phyloP scores from a whole-genome alignment of 2,888 invertebrate genomes.

The Tachystola acroxantha region DNA sequence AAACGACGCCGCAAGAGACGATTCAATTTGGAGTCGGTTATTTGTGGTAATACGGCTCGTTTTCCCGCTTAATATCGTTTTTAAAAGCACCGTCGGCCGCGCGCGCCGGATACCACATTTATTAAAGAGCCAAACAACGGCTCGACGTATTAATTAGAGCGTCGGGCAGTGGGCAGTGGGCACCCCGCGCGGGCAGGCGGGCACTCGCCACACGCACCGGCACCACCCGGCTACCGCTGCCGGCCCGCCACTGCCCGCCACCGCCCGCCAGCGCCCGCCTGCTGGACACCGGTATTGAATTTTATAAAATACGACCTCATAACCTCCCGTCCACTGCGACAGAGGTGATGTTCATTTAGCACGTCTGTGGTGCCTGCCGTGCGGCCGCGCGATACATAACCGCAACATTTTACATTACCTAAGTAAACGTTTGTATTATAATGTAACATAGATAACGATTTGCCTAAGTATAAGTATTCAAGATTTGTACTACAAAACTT shows the following conservation, averaged over 20 bases:
- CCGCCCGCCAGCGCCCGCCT: slow-evolving; percentile 11
- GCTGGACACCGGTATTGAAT: slow-evolving; percentile 43
- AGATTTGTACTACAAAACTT: no score
- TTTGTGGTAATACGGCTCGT: slow-evolving; percentile 49
- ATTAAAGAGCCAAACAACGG: slow-evolving; percentile 61
- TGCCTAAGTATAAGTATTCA: no score
- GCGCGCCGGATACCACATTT: slow-evolving; percentile 55
- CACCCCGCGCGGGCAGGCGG: slow-evolving; percentile 10
- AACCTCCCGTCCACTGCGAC: slow-evolving; percentile 17
- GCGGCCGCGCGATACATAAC: no score
- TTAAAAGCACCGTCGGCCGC: slow-evolving; percentile 46
- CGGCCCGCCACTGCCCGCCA: neutral
- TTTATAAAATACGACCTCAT: slow-evolving; percentile 48
- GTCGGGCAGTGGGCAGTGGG: slow-evolving; percentile 20
- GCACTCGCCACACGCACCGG: no score
- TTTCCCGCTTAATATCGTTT: slow-evolving; percentile 55
- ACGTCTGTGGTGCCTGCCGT: neutral
- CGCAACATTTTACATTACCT: neutral
- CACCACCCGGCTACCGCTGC: slow-evolving; percentile 2
- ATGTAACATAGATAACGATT: no score
- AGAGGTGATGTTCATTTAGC: neutral
- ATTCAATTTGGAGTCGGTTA: slow-evolving; percentile 57
- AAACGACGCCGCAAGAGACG: slow-evolving; percentile 52
- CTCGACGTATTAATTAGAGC: slow-evolving; percentile 60
- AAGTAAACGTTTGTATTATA: neutral